Evolutionary conservation across 2,888 invertebrate genomes (phyloP).

Genomic region (Rotaria sp.): DNA sequence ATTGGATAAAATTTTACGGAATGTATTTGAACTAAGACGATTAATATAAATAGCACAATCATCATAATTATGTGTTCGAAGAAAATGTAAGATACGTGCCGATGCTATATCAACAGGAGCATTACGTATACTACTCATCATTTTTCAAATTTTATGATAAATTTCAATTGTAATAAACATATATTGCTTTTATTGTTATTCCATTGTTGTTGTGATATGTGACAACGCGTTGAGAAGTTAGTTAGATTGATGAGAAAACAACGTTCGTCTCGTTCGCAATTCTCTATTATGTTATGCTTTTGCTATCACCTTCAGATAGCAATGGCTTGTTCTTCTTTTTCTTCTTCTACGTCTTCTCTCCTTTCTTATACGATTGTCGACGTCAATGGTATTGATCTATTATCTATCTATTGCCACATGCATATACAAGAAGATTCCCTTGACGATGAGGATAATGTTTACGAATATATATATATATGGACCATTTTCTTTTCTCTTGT

Average conservation of each 20-base stretch:
- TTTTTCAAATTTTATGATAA: background rate
- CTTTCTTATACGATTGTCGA: background rate
- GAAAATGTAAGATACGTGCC: constrained; percentile 17
- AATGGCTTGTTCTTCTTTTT: background rate
- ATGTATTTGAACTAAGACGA: constrained; percentile 30
- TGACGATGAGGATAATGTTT: constrained; percentile 4
- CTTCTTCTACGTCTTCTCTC: background rate
- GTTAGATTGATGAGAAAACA: constrained; percentile 4
- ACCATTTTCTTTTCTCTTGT: background rate
- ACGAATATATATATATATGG: background rate
- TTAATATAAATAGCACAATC: constrained; percentile 39
- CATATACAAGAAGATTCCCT: background rate
- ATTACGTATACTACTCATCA: constrained; percentile 36
- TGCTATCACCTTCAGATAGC: background rate
- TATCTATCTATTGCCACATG: constrained; percentile 4
- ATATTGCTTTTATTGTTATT: background rate
- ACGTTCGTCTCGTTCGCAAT: background rate
- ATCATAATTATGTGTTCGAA: constrained; percentile 38
- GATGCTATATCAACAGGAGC: constrained; percentile 33
- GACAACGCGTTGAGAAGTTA: background rate
- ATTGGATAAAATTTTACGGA: constrained; percentile 33
- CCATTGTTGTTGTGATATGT: background rate
- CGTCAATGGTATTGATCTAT: background rate
- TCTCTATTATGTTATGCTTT: constrained; percentile 2
- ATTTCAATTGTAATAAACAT: background rate